These are phyloP conservation scores for Bombus impatiens DNA, from an alignment of 1,140 invertebrate species.

Conservation along the genomic window DNA sequence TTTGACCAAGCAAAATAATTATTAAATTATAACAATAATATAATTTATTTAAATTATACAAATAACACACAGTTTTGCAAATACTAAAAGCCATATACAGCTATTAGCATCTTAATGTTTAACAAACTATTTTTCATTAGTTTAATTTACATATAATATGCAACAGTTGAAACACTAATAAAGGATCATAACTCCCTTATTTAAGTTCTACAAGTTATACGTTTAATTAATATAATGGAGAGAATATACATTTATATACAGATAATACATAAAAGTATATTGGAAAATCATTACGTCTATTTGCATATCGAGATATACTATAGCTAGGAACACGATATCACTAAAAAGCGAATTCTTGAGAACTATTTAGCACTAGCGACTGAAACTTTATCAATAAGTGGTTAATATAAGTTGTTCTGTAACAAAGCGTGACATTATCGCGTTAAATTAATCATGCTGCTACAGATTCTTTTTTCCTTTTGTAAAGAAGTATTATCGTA, in stretches of 20 bases:
- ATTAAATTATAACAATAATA: background rate
- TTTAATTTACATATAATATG: background rate
- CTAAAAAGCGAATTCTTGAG: constrained; percentile 46
- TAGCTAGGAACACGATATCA: constrained; percentile 72
- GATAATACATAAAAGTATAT: background rate
- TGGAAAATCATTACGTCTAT: background rate
- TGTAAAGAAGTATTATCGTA: constrained; percentile 31
- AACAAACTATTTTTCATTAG: too few relatives aligned
- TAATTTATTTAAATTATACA: too few relatives aligned
- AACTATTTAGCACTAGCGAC: constrained; percentile 45
- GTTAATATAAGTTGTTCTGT: constrained; percentile 57
- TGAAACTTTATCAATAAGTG: constrained; percentile 40
- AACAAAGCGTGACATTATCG: constrained; percentile 63
- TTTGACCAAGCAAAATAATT: background rate
- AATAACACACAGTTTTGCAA: background rate
- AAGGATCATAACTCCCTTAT: background rate
- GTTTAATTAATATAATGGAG: background rate
- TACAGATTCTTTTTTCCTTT: background rate
- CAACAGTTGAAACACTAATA: background rate
- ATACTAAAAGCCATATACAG: background rate
- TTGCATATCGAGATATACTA: constrained; percentile 20
- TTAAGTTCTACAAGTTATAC: background rate
- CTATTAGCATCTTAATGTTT: background rate
- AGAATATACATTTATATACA: background rate
- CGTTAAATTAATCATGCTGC: constrained; percentile 63